phyloP scores from a whole-genome alignment of 2,113 vertebrate species.

The Gymnogyps californianus region DNA sequence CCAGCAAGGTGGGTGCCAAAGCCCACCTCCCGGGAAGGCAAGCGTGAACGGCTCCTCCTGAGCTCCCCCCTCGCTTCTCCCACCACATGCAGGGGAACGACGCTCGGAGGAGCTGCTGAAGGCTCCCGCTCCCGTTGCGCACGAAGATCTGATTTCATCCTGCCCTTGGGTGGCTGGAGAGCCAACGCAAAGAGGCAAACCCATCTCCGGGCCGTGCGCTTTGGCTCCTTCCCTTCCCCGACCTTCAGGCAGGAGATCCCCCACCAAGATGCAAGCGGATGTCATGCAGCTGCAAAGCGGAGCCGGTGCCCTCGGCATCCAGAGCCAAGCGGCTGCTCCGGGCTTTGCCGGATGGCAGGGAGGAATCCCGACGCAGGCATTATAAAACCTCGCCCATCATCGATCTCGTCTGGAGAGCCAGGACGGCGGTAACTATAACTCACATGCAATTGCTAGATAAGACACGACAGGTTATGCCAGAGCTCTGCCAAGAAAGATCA shows the following conservation, averaged over 20 bases:
- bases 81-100: accelerated
- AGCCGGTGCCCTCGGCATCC: accelerated
- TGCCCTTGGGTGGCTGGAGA: neutral
- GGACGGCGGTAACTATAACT: neutral
- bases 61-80: neutral
- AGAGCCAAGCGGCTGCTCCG: neutral
- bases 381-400: neutral
- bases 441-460: neutral
- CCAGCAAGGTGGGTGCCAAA: neutral
- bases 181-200: neutral
- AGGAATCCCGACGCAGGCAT: neutral
- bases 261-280: neutral
- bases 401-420: neutral
- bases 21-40: no score
- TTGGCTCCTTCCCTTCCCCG: neutral
- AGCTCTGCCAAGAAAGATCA: slow-evolving; percentile 34
- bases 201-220: accelerated
- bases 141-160: neutral
- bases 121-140: neutral
- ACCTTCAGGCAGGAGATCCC: neutral
- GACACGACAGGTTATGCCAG: slow-evolving; percentile 22
- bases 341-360: neutral
- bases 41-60: neutral
- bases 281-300: accelerated
- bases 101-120: neutral